These are phyloP conservation scores for Lophura swinhoii DNA, from an alignment of 2,797 vertebrate species.

Conservation along the genomic window DNA sequence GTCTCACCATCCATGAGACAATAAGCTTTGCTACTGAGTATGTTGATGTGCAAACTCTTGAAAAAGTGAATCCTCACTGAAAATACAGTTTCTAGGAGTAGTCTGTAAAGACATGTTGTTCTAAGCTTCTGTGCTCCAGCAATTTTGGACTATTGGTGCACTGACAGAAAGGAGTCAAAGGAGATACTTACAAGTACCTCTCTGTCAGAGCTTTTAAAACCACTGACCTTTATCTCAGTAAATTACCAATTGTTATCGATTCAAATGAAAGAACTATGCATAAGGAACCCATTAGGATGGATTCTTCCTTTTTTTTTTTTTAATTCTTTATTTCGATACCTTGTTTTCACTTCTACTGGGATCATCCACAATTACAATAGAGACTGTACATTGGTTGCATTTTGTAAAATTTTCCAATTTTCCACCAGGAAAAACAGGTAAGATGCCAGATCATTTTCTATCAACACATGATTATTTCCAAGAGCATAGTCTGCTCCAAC, in stretches of 20 bases:
- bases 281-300: neutral
- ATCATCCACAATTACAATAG: neutral
- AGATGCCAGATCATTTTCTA: neutral
- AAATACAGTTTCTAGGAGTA: rapidly evolving
- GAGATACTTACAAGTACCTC: neutral
- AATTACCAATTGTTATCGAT: neutral
- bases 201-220: neutral
- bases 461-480: neutral
- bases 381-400: neutral
- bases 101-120: neutral
- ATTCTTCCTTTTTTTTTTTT: neutral
- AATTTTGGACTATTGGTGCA: neutral
- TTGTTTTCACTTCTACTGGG: too few species aligned
- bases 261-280: neutral
- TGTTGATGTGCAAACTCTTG: rapidly evolving
- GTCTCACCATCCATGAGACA: neutral
- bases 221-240: neutral
- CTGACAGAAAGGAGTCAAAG: neutral
- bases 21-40: neutral
- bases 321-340: too few species aligned
- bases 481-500: neutral
- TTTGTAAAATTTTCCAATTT: neutral
- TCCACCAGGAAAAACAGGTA: neutral
- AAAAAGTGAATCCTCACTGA: neutral
- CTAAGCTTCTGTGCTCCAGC: neutral